Base-by-base conservation (phyloP, 1,140 invertebrate species). In the Prorops nasuta region DNA sequence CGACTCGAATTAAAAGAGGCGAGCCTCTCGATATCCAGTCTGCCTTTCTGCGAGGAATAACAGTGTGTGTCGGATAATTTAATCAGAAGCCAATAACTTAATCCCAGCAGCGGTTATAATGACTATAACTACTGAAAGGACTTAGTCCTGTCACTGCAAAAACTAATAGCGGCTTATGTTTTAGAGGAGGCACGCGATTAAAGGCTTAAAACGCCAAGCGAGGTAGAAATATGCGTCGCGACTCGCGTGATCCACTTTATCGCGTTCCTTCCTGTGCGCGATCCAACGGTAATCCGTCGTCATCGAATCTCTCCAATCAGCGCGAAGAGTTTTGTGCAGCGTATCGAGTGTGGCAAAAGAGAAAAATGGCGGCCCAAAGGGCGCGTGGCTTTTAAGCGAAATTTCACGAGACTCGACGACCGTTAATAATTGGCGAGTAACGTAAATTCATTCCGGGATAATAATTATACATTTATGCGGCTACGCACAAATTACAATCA, bases 391-490 rank as follows among this genome's bases (percentile, higher is more conserved):
- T n/a, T n/a, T n/a, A n/a, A n/a, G n/a, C n/a, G n/a, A 28, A 6
- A 28, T 28, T 28, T 28, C 39, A 36, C 45, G 34, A 46, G 38
- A 21, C 42, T 32, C 45, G 24, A 35, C 54, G 53, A 64, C 64
- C 56, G 58, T 63, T 67, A 68, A 63, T 68, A 63, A 68, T 68
- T 68, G 43, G 58, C 60, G 48, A 50, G 60, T 49, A 15, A 56
- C 55, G 60, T 71, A 66, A 64, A 67, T 72, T 72, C 67, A 72
- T 72, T 71, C 61, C 57, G 48, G 54, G 54, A 62, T 63, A 69
- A 72, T 72, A 69, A 72, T 70, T 67, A 72, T 66, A 66, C 61
- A 71, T 72, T 69, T 67, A 67, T 63, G 64, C 64, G 39, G 58
- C 55, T 58, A 64, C 55, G 60, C 66, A 64, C 67, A 72, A 72